Conservation (phyloP, 2,113 vertebrate species). For the Sturnus vulgaris region DNA sequence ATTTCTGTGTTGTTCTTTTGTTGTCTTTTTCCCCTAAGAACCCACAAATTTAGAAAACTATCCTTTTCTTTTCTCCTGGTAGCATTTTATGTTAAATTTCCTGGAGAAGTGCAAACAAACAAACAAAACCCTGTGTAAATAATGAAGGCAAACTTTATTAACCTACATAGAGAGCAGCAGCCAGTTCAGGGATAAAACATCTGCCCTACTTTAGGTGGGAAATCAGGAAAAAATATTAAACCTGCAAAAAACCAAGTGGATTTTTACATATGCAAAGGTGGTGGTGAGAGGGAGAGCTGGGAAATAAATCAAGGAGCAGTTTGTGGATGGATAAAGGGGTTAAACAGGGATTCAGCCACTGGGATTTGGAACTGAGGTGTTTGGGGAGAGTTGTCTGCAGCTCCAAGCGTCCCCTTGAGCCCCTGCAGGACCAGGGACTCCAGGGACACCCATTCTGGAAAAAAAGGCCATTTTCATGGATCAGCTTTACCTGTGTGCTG, state of each 20-base stretch:
- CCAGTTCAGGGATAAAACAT: conserved; percentile 9
- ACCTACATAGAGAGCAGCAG: conserved; percentile 7
- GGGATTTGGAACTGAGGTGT: too few relatives aligned
- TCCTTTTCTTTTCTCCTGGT: neutral
- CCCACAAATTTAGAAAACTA: neutral
- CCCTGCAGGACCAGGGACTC: neutral
- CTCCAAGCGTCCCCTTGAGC: neutral
- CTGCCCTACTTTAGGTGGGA: conserved; percentile 17
- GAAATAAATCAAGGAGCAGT: neutral
- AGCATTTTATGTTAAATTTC: neutral
- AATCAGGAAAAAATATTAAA: neutral
- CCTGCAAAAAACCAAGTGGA: neutral
- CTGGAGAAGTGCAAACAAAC: neutral
- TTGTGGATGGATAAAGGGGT: neutral
- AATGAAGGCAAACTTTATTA: conserved; percentile 39
- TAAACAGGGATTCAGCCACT: neutral
- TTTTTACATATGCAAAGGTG: neutral
- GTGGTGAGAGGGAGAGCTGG: neutral
- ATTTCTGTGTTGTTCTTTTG: neutral
- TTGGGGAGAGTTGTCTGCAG: neutral
- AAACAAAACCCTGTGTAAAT: conserved; percentile 4
- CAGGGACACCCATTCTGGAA: neutral
- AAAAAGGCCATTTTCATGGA: neutral
- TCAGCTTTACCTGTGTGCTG: neutral
- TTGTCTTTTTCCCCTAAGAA: neutral